Base-by-base conservation (phyloP, 2,113 vertebrate genomes). In the Alexandromys fortis region DNA sequence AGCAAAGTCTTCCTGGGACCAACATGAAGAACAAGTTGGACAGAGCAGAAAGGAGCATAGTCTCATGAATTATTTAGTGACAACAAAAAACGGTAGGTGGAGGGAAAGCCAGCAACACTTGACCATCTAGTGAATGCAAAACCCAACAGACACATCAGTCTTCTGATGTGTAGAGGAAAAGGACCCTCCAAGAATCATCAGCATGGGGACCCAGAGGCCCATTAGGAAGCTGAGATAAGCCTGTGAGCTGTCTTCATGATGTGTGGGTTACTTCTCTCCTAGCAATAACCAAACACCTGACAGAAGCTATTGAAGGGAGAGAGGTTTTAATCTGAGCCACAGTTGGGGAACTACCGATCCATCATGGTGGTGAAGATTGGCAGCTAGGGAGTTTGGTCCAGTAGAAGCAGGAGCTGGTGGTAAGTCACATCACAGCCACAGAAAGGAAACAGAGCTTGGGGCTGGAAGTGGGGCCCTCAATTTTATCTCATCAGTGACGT, bases 191-290 rank as follows among this genome's bases (percentile, higher is more conserved):
- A 94, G 91, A 73, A 19, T 6, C 26, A 87, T 73, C n/a, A 45
- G 65, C 35, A 33, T 2, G 65, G 76, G 30, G 24, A 58, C 55
- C 78, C 55, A 79, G 6, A 86, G 63, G 52, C 38, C 76, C 14
- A 1, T 55, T 19, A 8, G 9, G 1, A 42, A 45, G 0, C 35
- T 17, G 42, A 7, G 1, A 72, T 12, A 12, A 45, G 7, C 55
- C 26, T 3, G 16, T 38, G 58, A 38, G 2, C 19, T 61, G 19
- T 92, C 65, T 21, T 6, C 7, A 68, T 17, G 24, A 24, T 55
- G 5, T 58, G 78, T 10, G 17, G 49, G 17, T 82, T 82, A 82
- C 55, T 61, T 82, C 22, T 38, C 22, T 42, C 24, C 2, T 61
- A 61, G 3, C 52, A 61, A 24, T 42, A 63, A 61, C 21, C 52